Percentiles rank a stretch among this genome's conserved stretches.
phyloP scores from a whole-genome alignment of 2,888 invertebrate species.

The Brassicogethes aeneus region DNA sequence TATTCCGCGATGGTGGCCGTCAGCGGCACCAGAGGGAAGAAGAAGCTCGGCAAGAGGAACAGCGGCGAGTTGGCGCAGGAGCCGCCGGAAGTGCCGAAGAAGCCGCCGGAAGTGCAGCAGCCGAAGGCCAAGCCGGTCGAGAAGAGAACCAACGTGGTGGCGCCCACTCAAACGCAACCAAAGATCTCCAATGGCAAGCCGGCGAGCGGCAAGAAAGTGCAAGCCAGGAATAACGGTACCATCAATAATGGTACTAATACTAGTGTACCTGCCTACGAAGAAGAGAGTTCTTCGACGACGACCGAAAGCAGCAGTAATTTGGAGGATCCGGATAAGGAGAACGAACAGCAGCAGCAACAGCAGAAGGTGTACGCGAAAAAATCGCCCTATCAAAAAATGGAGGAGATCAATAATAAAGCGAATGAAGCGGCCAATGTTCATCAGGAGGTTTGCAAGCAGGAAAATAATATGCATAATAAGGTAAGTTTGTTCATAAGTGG shows the following conservation, averaged over 20 bases:
- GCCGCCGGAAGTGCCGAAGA: slow-evolving; percentile 8
- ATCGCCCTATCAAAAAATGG: slow-evolving; percentile 11
- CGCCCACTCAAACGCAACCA: too few species aligned
- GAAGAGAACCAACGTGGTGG: too few species aligned
- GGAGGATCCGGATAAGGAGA: slow-evolving; percentile 25
- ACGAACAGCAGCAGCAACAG: slow-evolving; percentile 22
- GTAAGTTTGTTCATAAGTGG: too few species aligned
- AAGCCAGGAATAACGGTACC: neutral
- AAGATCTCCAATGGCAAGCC: too few species aligned
- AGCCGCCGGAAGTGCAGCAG: too few species aligned
- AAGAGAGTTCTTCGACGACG: slow-evolving; percentile 62
- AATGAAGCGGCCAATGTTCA: slow-evolving; percentile 8
- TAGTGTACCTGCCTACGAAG: slow-evolving; percentile 43
- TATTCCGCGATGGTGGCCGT: slow-evolving; percentile 32
- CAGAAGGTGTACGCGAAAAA: slow-evolving; percentile 21
- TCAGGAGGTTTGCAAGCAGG: too few species aligned
- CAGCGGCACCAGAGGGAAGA: slow-evolving; percentile 33
- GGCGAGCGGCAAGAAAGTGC: too few species aligned
- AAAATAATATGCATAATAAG: neutral
- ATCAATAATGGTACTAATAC: slow-evolving; percentile 18
- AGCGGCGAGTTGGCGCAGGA: slow-evolving; percentile 22
- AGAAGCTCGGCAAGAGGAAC: slow-evolving; percentile 31
- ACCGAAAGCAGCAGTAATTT: slow-evolving; percentile 49
- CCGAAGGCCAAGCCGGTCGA: too few species aligned
- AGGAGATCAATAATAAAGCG: slow-evolving; percentile 1